Percentiles rank a stretch among this genome's conserved stretches.
These are phyloP conservation scores for Ips typographus DNA, from an alignment of 1,140 invertebrate genomes.

Conservation along the genomic window DNA sequence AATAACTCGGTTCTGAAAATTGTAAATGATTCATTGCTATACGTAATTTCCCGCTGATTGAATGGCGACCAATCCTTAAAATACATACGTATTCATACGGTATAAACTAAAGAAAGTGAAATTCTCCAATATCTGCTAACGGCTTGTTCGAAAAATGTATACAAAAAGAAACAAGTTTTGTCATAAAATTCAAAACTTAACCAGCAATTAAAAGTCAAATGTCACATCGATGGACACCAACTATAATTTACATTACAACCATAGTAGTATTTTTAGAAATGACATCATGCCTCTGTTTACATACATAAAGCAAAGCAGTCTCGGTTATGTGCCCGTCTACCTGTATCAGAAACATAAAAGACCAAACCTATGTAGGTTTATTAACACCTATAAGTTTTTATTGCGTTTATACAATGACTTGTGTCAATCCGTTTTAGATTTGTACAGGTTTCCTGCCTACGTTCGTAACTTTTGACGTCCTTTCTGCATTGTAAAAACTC, in stretches of 20 bases:
- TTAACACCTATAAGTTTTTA: constrained; percentile 31
- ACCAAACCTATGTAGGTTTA: constrained; percentile 31
- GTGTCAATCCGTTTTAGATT: constrained; percentile 17
- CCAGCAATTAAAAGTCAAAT: constrained; percentile 23
- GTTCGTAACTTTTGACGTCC: background rate
- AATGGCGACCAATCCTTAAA: constrained; percentile 7
- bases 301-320: constrained; percentile 29
- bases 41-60: constrained; percentile 5
- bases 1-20: constrained; percentile 12
- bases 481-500: constrained; percentile 2
- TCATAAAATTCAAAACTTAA: background rate
- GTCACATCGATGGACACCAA: constrained; percentile 7
- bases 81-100: no score
- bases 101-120: no score
- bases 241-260: background rate
- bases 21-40: constrained; percentile 12
- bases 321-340: constrained; percentile 9
- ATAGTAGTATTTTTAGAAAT: constrained; percentile 32
- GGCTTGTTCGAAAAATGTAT: no score
- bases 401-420: constrained; percentile 24
- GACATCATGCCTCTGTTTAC: constrained; percentile 31
- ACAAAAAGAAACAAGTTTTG: no score
- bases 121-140: no score
- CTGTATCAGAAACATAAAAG: constrained; percentile 26
- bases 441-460: constrained; percentile 18